Evolutionary conservation across 2,888 invertebrate species (phyloP), one percentile per base, ranked within the genome.

Genomic region (Sussaba pulchella): DNA sequence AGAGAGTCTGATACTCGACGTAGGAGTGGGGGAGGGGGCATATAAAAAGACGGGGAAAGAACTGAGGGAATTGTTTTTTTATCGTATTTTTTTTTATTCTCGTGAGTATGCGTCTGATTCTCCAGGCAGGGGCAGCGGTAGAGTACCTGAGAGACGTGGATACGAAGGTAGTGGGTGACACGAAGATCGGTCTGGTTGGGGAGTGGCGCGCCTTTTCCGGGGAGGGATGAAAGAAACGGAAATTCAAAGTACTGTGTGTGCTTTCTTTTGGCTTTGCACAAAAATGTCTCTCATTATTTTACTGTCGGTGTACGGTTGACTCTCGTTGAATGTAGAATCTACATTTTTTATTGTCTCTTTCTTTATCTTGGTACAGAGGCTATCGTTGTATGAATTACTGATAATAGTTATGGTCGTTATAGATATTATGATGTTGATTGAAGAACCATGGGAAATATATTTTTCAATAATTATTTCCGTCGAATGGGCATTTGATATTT

Each of bases 171-270:
- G 64, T 77, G 39, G 63, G 41, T 31, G 43, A 17, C 21, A 45
- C 54, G 69, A 10, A 83, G 82, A 78, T 69, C 36, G 8, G 59
- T 14, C 39, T 31, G 59, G 19, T 59, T 21, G 64, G 81, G 77
- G 81, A 77, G 81, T 77, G 81, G 73, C 73, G 69, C 66, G 24
- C 36, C 43, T 52, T 69, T 77, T 59, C 31, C 31, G 31, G 31
- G 43, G 66, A 43, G n/a, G n/a, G 52, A 81, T 75, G 54, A 75
- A 76, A 72, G 63, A 52, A 26, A 41, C 41, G 17, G 66, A 52
- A n/a, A 5, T 19, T 10, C 19, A 19, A 39, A 66, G 47, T 39
- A 21, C 24, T 26, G 21, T n/a, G 50, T 41, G 41, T 41, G 52
- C 36, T 57, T 36, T 39, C 47, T 31, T 63, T 78, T 72, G 50